Evolutionary conservation across 2,113 vertebrate species (phyloP).

Genomic region (Poeciliopsis occidentalis): DNA sequence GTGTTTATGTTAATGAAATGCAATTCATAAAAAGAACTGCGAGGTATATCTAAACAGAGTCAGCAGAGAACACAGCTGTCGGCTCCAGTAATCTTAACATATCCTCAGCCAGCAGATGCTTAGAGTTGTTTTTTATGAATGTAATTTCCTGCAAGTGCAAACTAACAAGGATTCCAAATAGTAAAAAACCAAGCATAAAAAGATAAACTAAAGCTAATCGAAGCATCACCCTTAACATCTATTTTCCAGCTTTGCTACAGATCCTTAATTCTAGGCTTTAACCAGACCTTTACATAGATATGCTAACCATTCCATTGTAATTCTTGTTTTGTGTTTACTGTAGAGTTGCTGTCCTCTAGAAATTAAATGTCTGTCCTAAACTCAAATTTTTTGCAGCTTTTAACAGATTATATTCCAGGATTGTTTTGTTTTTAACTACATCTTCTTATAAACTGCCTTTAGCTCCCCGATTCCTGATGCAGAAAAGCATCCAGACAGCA

Average conservation of each 20-base stretch:
- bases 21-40: neutral
- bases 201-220: neutral
- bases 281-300: neutral
- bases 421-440: too few relatives aligned
- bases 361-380: neutral
- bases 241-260: neutral
- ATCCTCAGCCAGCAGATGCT: neutral
- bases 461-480: too few relatives aligned
- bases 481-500: too few relatives aligned
- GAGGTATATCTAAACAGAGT: neutral
- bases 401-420: too few relatives aligned
- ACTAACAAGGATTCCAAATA: neutral
- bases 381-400: neutral
- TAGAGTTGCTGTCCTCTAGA: neutral
- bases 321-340: neutral
- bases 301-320: neutral
- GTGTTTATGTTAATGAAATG: neutral
- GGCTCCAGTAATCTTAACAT: neutral
- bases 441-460: too few relatives aligned
- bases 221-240: neutral
- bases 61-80: neutral
- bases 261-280: neutral
- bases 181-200: neutral
- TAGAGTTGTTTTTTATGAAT: slow-evolving; percentile 1
- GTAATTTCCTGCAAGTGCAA: neutral